Evolutionary conservation across 2,113 vertebrate species (phyloP).

Genomic region (Hiodon alosoides): DNA sequence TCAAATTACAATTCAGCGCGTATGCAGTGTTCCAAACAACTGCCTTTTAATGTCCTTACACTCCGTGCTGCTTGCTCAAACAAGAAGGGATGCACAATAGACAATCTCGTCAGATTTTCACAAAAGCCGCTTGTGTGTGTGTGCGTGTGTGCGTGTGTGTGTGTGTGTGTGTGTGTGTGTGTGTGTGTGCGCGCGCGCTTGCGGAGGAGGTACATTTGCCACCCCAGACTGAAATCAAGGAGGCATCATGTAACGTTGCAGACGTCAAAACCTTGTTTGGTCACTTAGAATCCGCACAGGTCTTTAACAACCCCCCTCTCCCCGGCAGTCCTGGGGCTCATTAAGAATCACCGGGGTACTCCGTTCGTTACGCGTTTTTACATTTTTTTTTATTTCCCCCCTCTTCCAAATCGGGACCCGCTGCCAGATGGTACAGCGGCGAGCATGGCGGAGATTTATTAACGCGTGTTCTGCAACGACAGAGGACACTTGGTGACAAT

Average conservation of each 20-base stretch:
- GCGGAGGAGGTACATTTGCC: neutral
- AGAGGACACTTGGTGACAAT: conserved; percentile 20
- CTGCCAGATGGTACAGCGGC: conserved; percentile 3
- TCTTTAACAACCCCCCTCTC: neutral
- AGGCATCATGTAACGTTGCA: neutral
- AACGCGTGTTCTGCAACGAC: conserved; percentile 6
- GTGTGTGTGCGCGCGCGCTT: neutral
- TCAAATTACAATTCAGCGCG: neutral
- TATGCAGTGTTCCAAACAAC: neutral
- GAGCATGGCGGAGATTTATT: conserved; percentile 18
- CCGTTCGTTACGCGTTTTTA: neutral
- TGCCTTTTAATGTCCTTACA: neutral
- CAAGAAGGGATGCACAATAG: neutral
- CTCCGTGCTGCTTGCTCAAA: neutral
- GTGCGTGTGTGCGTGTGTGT: neutral
- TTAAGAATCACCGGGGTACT: conserved; percentile 7
- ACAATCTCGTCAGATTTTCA: neutral
- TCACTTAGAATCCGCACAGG: neutral
- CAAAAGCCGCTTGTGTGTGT: neutral
- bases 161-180: neutral
- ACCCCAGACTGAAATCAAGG: neutral
- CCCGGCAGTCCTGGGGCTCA: neutral
- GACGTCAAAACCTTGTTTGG: conserved; percentile 7
- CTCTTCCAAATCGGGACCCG: neutral
- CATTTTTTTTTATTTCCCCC: conserved; percentile 5